Evolutionary conservation across 2,888 invertebrate genomes (phyloP), one percentile per base, ranked within the genome.

Genomic region (Lasioglossum oenotherae): DNA sequence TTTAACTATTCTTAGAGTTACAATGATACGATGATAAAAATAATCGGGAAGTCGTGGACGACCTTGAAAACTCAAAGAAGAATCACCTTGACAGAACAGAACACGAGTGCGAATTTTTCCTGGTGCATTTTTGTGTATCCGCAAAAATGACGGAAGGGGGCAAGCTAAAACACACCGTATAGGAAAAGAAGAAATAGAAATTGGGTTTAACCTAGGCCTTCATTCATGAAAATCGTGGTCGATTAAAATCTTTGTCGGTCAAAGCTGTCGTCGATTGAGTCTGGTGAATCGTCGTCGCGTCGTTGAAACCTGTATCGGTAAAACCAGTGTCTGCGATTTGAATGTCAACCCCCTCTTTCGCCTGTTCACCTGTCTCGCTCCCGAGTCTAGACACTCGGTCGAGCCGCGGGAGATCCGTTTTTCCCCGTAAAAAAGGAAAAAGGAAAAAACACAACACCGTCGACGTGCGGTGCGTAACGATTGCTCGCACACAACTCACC

Each of bases 391-490:
- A 67, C 67, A 16, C 19, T 35, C 67, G 31, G 31, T 67, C 19
- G 82, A 53, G 69, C 69, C 69, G 41, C 41, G 75, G 35, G 41
- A 67, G 83, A 85, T 85, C 57, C 64, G 53, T 78, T 86, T 67
- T 83, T 67, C 53, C 60, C 41, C 4, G 78, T 73, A 57, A 77
- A 74, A 44, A 80, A 44, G 6, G 6, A 23, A 53, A 53, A 23
- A 53, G 23, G 4, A 4, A 23, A 67, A 19, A 67, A 35, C 0
- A 67, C 31, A 35, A 35, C 67, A 67, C 64, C 44, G 69, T 73
- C 46, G 72, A 49, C 87, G 78, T 71, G 78, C 74, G 49, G 31
- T 35, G 79, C 75, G 78, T 79, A 73, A 85, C 80, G 85, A 87
- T 84, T 74, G 53, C 76, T 67, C 74, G 41, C 46, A 69, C 75